These are phyloP conservation scores for Lipophrys pholis DNA, from an alignment of 2,113 vertebrate genomes.

Conservation along the genomic window DNA sequence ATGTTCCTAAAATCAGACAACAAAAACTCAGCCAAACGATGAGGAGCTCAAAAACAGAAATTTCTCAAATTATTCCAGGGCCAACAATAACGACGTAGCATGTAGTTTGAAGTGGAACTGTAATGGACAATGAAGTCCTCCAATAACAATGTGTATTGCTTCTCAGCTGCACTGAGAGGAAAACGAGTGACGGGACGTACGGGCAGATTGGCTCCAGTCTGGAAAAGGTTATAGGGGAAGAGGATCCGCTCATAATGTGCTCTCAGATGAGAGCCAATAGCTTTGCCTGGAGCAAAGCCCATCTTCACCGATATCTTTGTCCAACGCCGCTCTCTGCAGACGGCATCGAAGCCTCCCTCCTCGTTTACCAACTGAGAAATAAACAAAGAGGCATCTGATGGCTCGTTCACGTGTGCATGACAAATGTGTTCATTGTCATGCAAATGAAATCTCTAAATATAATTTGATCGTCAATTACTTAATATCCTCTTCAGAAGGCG, in stretches of 20 bases:
- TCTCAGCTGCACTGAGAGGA: conserved; percentile 5
- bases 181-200: conserved; percentile 79
- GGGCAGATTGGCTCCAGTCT: conserved; percentile 90
- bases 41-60: no score
- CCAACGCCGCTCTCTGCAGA: conserved; percentile 97
- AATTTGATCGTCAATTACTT: not conserved
- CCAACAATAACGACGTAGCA: not conserved
- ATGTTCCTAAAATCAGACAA: no score
- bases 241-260: conserved; percentile 96
- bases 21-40: no score
- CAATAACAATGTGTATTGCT: conserved; percentile 9
- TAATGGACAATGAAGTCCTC: conserved; percentile 14
- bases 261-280: conserved; percentile 94
- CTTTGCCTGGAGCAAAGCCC: conserved; percentile 97
- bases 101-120: not conserved
- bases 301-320: conserved; percentile 95
- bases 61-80: no score
- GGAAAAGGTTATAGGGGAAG: conserved; percentile 95
- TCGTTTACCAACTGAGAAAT: conserved; percentile 91
- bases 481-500: no score
- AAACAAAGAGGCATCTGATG: no score
- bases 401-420: no score
- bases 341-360: conserved; percentile 94
- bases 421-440: no score
- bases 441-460: not conserved